phyloP scores from a whole-genome alignment of 2,888 invertebrate genomes.

The Lymantria monacha region DNA sequence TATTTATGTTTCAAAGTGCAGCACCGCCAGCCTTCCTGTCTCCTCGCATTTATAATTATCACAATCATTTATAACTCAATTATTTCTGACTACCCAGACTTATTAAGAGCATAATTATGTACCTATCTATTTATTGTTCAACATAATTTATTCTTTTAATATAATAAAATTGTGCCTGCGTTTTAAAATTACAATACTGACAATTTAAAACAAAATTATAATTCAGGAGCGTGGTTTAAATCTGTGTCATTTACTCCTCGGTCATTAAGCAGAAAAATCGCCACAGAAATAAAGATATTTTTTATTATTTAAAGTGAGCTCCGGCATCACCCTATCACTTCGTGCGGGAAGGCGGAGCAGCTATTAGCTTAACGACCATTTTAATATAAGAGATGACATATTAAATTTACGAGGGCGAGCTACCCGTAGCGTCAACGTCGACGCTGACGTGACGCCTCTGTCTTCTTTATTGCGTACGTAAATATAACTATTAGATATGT shows the following conservation, averaged over 20 bases:
- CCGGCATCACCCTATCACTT: slow-evolving; percentile 62
- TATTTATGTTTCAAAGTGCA: slow-evolving; percentile 70
- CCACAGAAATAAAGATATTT: slow-evolving; percentile 43
- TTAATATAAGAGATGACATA: slow-evolving; percentile 81
- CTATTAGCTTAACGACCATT: slow-evolving; percentile 81
- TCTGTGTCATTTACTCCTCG: slow-evolving; percentile 36
- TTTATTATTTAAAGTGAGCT: slow-evolving; percentile 59
- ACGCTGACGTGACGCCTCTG: slow-evolving; percentile 70
- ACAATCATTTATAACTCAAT: slow-evolving; percentile 47
- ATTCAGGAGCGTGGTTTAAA: slow-evolving; percentile 30
- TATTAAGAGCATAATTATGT: slow-evolving; percentile 26
- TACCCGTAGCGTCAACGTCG: slow-evolving; percentile 65
- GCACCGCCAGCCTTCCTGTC: slow-evolving; percentile 48
- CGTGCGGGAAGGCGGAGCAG: slow-evolving; percentile 65
- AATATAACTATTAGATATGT: slow-evolving; percentile 72
- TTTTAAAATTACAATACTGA: slow-evolving; percentile 20
- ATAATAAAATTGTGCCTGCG: background rate
- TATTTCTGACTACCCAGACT: slow-evolving; percentile 22
- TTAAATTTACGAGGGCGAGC: slow-evolving; percentile 78
- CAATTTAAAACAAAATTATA: slow-evolving; percentile 29
- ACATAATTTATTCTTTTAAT: background rate
- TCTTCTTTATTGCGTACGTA: slow-evolving; percentile 74
- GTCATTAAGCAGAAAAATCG: slow-evolving; percentile 38
- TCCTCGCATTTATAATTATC: slow-evolving; percentile 50
- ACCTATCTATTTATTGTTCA: slow-evolving; percentile 15